Conservation (phyloP, 1,140 invertebrate genomes). For the Cydia fagiglandana region DNA sequence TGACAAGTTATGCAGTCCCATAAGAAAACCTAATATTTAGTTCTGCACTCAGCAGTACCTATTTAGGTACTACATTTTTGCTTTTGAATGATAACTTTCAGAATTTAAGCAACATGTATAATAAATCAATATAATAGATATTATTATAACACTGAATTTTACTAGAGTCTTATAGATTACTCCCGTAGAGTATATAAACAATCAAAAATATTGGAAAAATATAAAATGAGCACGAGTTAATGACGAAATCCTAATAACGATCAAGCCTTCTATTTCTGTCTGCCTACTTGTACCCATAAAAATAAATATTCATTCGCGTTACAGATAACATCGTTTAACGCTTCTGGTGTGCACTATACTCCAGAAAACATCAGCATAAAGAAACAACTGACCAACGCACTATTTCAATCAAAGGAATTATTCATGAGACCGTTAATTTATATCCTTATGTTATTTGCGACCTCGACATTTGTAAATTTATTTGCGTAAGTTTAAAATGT, state of each 20-base stretch:
- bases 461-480: slow-evolving; percentile 51
- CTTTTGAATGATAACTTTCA: too few relatives aligned
- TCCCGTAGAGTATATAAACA: too few relatives aligned
- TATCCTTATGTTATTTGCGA: slow-evolving; percentile 50
- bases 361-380: slow-evolving; percentile 51
- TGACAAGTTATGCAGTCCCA: too few relatives aligned
- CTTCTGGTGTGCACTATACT: slow-evolving; percentile 38
- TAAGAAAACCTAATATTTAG: too few relatives aligned
- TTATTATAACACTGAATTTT: too few relatives aligned
- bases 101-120: too few relatives aligned
- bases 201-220: slow-evolving; percentile 3
- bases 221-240: slow-evolving; percentile 14
- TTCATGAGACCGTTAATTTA: slow-evolving; percentile 50
- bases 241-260: slow-evolving; percentile 25
- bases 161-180: too few relatives aligned
- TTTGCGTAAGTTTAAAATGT: slow-evolving; percentile 52
- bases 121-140: too few relatives aligned
- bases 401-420: slow-evolving; percentile 54
- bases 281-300: not conserved
- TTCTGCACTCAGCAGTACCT: too few relatives aligned
- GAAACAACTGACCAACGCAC: slow-evolving; percentile 49
- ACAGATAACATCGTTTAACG: slow-evolving; percentile 53
- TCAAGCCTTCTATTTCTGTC: not conserved
- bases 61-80: too few relatives aligned
- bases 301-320: slow-evolving; percentile 18